These are phyloP conservation scores for Phalera bucephala DNA, from an alignment of 2,888 invertebrate species.

Conservation along the genomic window DNA sequence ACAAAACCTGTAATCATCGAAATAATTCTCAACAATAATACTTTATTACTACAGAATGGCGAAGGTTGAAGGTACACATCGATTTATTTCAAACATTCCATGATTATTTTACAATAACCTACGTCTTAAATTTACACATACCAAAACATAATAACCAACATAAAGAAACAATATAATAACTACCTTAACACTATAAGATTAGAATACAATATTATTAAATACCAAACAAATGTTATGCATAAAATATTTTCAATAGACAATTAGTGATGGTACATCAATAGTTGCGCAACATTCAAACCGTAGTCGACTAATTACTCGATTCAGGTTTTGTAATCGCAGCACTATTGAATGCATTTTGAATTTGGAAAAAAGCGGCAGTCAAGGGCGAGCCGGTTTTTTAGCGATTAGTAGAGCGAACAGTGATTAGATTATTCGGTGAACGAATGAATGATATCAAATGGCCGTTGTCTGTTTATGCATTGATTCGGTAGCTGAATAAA, in stretches of 20 bases:
- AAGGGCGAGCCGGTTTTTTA: conserved; percentile 16
- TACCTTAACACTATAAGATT: not conserved
- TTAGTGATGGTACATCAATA: conserved; percentile 32
- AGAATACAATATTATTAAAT: conserved; percentile 10
- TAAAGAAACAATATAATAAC: conserved; percentile 3
- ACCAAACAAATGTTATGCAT: not conserved
- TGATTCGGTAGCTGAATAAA: conserved; percentile 8
- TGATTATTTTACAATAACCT: conserved; percentile 51
- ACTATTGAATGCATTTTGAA: conserved; percentile 8
- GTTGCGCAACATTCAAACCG: conserved; percentile 32
- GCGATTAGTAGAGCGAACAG: conserved; percentile 16
- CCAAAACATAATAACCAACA: conserved; percentile 6
- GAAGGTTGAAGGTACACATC: conserved; percentile 32
- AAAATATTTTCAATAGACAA: conserved; percentile 16
- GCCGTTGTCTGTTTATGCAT: not conserved
- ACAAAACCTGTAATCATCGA: not conserved
- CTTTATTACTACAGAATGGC: conserved; percentile 16
- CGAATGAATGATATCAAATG: not conserved
- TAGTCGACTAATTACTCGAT: conserved; percentile 36
- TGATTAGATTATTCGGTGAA: conserved; percentile 5
- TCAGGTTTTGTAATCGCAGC: conserved; percentile 32
- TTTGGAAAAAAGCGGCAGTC: conserved; percentile 5
- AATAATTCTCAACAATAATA: conserved; percentile 12
- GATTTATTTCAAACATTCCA: conserved; percentile 50
- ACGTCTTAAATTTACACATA: conserved; percentile 1